Evolutionary conservation across 2,888 invertebrate genomes (phyloP), one percentile per base, ranked within the genome.

Genomic region (Meloe dianella): DNA sequence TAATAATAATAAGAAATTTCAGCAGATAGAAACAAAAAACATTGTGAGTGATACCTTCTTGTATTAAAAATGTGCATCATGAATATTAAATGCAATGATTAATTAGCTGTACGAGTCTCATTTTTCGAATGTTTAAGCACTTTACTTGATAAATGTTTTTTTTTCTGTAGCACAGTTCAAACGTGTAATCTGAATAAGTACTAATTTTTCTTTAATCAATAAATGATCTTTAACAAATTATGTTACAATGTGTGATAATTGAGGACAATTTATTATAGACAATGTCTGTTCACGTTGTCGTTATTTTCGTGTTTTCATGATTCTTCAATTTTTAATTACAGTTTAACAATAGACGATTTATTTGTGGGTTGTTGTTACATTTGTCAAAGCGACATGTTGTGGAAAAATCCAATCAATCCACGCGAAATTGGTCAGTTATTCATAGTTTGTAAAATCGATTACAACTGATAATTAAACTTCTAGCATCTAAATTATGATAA

Each of bases 371-470:
- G 41, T 41, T 8, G 41, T 41, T 41, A 41, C 17, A 41, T 41
- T 41, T 41, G 41, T 41, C 41, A 41, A 41, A 41, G 41, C n/a
- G 41, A 4, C 17, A 41, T 41, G 17, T 41, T 17, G n/a, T 5
- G n/a, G 41, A 17, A n/a, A 41, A 17, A 41, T 41, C 41, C 41
- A 41, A 41, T 41, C 41, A 41, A 41, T 41, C n/a, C n/a, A n/a
- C n/a, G n/a, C n/a, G n/a, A n/a, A n/a, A n/a, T n/a, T n/a, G n/a
- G n/a, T n/a, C n/a, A n/a, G n/a, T n/a, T n/a, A n/a, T n/a, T n/a
- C n/a, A n/a, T n/a, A n/a, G n/a, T n/a, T n/a, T n/a, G n/a, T n/a
- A n/a, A n/a, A n/a, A n/a, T n/a, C n/a, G n/a, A n/a, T n/a, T n/a
- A n/a, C n/a, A n/a, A n/a, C n/a, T n/a, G n/a, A n/a, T n/a, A n/a